A percentile compares a stretch with the other conserved stretches of the same genome.
These are phyloP conservation scores for Coleophora deauratella DNA, from an alignment of 2,888 invertebrate genomes.

Conservation along the genomic window DNA sequence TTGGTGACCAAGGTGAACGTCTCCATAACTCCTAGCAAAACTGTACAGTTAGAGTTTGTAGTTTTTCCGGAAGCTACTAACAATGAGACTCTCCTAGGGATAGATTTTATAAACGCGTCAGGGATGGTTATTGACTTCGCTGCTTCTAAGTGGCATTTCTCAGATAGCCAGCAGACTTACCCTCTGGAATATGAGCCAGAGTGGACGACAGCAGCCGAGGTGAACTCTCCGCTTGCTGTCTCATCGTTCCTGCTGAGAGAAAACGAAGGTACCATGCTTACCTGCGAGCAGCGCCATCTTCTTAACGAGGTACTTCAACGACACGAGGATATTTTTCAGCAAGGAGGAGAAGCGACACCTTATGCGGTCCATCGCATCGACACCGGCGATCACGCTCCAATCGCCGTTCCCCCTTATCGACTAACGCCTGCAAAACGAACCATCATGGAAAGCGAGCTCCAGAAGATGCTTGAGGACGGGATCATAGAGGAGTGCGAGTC, in stretches of 20 bases:
- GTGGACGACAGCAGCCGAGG: slow-evolving; percentile 1
- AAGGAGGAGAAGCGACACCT: neutral
- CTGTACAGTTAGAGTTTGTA: neutral
- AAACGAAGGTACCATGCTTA: slow-evolving; percentile 8
- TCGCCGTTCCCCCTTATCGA: slow-evolving; percentile 28
- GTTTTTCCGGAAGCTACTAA: slow-evolving; percentile 3
- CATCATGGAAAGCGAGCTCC: slow-evolving; percentile 18
- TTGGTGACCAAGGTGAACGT: neutral
- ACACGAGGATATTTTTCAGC: slow-evolving; percentile 5
- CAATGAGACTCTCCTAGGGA: slow-evolving; percentile 6
- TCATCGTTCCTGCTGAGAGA: no score
- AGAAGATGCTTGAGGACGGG: slow-evolving; percentile 25
- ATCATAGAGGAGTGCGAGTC: slow-evolving; percentile 39
- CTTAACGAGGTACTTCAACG: slow-evolving; percentile 4
- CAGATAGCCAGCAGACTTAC: neutral
- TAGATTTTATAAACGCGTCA: slow-evolving; percentile 4
- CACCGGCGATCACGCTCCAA: slow-evolving; percentile 20
- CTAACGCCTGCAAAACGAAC: slow-evolving; percentile 13
- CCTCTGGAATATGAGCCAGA: slow-evolving; percentile 1
- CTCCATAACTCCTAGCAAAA: neutral
- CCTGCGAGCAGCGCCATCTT: neutral
- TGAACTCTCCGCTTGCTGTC: no score
- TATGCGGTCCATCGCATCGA: slow-evolving; percentile 11
- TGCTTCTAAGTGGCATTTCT: neutral
- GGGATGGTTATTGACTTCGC: slow-evolving; percentile 1